Evolutionary conservation across 2,797 vertebrate species (phyloP), one percentile per base, ranked within the genome.

Genomic region (Acrocephalus scirpaceus): DNA sequence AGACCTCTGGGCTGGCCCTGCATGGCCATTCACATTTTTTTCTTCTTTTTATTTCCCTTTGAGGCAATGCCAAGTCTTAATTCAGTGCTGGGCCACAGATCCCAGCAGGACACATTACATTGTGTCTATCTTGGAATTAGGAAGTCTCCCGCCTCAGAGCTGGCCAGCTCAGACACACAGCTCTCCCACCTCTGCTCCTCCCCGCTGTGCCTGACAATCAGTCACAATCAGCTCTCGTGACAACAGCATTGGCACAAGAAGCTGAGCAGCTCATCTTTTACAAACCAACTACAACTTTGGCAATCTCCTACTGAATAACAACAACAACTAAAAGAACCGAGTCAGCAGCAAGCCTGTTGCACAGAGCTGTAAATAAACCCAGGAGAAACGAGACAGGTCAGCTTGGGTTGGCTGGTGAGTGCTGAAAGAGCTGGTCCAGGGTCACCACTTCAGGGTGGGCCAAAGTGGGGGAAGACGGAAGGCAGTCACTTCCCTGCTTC

Each of bases 181-280:
- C n/a, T 74, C 48, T 92, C 72, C 57, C 16, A 44, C 18, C 40
- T 56, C 66, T 80, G 50, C 72, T 71, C 88, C 64, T 70, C 32
- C n/a, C 8, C 0, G 0, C 32, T 0, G 0, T 51, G 72, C 61
- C 65, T 40, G 48, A 60, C 29, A 77, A 51, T 12, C 36, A 60
- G 34, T 14, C 44, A 22, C 27, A 32, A 38, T 54, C 89, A 61
- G 65, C 38, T 42, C 60, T 60, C 61, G 67, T 17, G 53, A 53
- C 45, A 86, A 12, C 26, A 32, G n/a, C 0, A 3, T 0, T 53
- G 73, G 42, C 81, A 75, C 51, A 38, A 13, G 17, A 57, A 50
- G 58, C 54, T 6, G 36, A 75, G 54, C 27, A 69, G 61, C 77
- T 78, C 30, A 44, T 44, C 75, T 51, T 74, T 88, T 25, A 90